Evolutionary conservation across 2,888 invertebrate species (phyloP), one percentile per base, ranked within the genome.

Genomic region (Exocentrus adspersus): DNA sequence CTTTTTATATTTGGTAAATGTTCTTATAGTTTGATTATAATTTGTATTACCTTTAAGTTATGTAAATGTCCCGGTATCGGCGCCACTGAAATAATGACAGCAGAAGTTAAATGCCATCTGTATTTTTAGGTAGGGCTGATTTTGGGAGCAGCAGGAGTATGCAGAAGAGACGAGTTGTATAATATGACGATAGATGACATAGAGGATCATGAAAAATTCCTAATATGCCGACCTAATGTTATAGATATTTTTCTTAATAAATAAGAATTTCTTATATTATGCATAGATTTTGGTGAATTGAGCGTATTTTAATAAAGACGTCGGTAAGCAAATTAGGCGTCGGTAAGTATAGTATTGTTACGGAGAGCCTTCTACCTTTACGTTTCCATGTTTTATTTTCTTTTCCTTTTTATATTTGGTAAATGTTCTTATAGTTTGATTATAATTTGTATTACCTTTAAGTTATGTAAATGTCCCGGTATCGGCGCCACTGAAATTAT

Each of bases 1-100:
- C 24, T 5, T 24, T 5, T 5, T 3, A 7, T 24, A 24, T 5
- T 5, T 24, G 3, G n/a, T n/a, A n/a, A 5, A 7, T 3, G 7
- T 24, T 5, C 3, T 24, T 24, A 5, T 24, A n/a, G n/a, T n/a
- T n/a, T n/a, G n/a, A n/a, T n/a, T n/a, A n/a, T n/a, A n/a, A n/a
- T n/a, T n/a, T 14, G 53, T 65, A 57, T 60, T 65, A 14, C 58
- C 62, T 3, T 12, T n/a, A 61, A 7, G 7, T 56, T 45, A 30
- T 60, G 7, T 56, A 37, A 37, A 7, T 2, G 7, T 37, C 9
- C 4, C 4, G 41, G 41, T 37, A 37, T 37, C n/a, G 4, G n/a
- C n/a, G 14, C n/a, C n/a, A 37, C n/a, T 12, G n/a, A 24, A 3
- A 24, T 24, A 7, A n/a, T n/a, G n/a, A n/a, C n/a, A 5, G 7